Percentiles rank a stretch among this genome's conserved stretches.
phyloP scores from a whole-genome alignment of 2,113 vertebrate species.

The Cynoglossus semilaevis region DNA sequence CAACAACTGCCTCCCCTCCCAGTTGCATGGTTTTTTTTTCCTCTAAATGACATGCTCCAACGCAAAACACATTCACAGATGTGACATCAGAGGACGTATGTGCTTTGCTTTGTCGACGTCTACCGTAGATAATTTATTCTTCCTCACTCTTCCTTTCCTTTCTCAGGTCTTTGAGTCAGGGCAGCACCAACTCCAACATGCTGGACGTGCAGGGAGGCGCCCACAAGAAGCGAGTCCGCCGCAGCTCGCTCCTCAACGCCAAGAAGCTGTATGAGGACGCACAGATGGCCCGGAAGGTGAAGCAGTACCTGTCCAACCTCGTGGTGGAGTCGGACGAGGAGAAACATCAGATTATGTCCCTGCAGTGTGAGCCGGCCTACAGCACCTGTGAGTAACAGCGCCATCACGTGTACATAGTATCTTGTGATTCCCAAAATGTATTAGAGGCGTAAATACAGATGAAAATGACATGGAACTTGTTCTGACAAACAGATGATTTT shows the following conservation, averaged over 20 bases:
- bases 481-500: too few relatives aligned
- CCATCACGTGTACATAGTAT: too few relatives aligned
- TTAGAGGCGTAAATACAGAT: too few relatives aligned
- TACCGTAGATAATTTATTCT: constrained; percentile 8
- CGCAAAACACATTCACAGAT: constrained; percentile 27
- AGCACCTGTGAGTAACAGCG: constrained; percentile 84
- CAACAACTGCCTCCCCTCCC: constrained; percentile 36
- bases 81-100: constrained; percentile 13
- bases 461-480: too few relatives aligned
- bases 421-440: too few relatives aligned
- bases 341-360: constrained; percentile 88
- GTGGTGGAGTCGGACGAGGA: constrained; percentile 90
- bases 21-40: constrained; percentile 64
- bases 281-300: constrained; percentile 96
- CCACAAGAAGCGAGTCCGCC: constrained; percentile 91
- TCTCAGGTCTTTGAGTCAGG: constrained; percentile 91
- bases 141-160: constrained; percentile 5
- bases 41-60: constrained; percentile 48
- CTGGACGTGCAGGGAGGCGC: constrained; percentile 89
- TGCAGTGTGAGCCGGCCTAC: constrained; percentile 91
- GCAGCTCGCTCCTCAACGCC: constrained; percentile 93
- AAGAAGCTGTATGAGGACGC: constrained; percentile 98
- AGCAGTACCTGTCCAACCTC: constrained; percentile 93
- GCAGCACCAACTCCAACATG: constrained; percentile 97
- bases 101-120: background rate